Evolutionary conservation across 2,797 vertebrate species (phyloP), one percentile per base, ranked within the genome.

Genomic region (Typhlichthys subterraneus): DNA sequence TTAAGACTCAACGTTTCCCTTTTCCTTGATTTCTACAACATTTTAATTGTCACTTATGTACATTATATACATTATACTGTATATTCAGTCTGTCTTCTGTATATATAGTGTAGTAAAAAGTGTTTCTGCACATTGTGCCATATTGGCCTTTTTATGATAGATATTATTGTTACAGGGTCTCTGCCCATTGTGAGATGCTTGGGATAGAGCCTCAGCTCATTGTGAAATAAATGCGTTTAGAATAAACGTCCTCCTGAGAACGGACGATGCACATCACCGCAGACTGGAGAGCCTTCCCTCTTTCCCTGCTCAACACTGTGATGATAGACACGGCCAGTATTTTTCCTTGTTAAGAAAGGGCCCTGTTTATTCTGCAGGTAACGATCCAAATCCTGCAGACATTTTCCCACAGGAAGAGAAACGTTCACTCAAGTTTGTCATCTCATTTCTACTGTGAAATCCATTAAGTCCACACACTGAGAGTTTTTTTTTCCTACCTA

Each of bases 391-490:
- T 90, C 90, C 81, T 79, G 82, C 88, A 91, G 90, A 85, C 86
- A 79, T 89, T 88, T 87, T 84, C 91, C 90, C 90, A 90, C 87
- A 91, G 90, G 91, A 93, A 90, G 85, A 81, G 81, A 82, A 85
- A 84, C 73, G 85, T 87, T 90, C 90, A 90, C 86, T 90, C 89
- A 92, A 87, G 78, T 89, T 88, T 92, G 90, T 90, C 87, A 88
- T 93, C 90, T 90, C 80, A 85, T 91, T 91, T 92, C 80, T 81
- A 88, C 91, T 93, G 92, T 88, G 85, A 92, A 93, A 93, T 87
- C 87, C 92, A 92, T 92, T 92, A 92, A 90, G 84, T 86, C 75
- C 62, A 80, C 75, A 80, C 73, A 83, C 80, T 67, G 61, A 79
- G 72, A 69, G 53, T 83, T 79, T 63, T 79, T 75, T 80, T 69